These are phyloP conservation scores for Hystrix cristata DNA, from an alignment of 2,113 vertebrate species.

Conservation along the genomic window DNA sequence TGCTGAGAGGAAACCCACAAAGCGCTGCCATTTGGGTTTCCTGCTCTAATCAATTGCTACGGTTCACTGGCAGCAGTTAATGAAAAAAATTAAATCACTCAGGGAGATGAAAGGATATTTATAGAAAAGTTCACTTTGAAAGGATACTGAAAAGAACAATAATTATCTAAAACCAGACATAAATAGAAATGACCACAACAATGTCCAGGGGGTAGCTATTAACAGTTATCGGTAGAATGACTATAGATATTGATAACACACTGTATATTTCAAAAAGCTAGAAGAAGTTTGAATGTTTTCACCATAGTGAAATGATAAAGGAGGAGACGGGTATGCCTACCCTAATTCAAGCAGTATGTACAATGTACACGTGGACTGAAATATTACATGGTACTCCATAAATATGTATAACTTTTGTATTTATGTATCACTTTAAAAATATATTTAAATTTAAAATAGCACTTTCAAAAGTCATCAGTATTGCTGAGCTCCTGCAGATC, in stretches of 20 bases:
- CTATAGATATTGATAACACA: neutral
- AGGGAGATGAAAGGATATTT: slow-evolving; percentile 74
- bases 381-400: neutral
- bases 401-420: neutral
- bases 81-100: slow-evolving; percentile 61
- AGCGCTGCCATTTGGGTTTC: slow-evolving; percentile 45
- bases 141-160: slow-evolving; percentile 54
- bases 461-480: neutral
- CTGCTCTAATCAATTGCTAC: slow-evolving; percentile 74
- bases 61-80: slow-evolving; percentile 77
- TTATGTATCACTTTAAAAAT: neutral
- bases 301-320: neutral
- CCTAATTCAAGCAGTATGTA: neutral
- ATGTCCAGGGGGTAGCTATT: slow-evolving; percentile 2
- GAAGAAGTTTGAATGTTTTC: neutral
- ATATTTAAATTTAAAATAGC: neutral
- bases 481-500: neutral
- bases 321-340: neutral
- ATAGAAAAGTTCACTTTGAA: slow-evolving; percentile 72
- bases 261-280: neutral
- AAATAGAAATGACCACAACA: slow-evolving; percentile 40
- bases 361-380: neutral
- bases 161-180: slow-evolving; percentile 56
- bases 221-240: neutral
- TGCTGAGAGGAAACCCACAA: slow-evolving; percentile 67